Evolutionary conservation across 2,888 invertebrate genomes (phyloP), one percentile per base, ranked within the genome.

Genomic region (Metopia argyrocephala): DNA sequence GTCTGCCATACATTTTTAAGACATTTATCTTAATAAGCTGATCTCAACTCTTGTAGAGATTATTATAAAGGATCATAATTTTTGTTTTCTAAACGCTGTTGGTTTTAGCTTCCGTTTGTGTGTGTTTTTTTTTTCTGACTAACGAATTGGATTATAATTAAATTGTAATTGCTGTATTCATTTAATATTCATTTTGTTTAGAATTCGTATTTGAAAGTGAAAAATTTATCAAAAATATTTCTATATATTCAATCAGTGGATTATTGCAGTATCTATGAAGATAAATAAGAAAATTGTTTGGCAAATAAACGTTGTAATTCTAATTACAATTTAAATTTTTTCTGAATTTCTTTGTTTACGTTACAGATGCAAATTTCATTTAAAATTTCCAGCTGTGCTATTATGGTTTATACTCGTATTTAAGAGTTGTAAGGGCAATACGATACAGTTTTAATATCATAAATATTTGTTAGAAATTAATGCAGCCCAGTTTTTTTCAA

Each of bases 21-120:
- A 28, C 45, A 23, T 15, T 21, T 73, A 76, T 83, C 69, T 7
- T 12, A 18, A 71, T 59, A 45, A 69, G 59, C 59, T 76, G 65
- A 66, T 78, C 66, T 66, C 65, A 38, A 73, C 70, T 66, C 50
- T 28, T 23, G 50, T 28, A 61, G 61, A 31, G n/a, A 46, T 71
- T 20, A 71, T 71, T 78, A 66, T 66, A 75, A 59, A 57, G 59
- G 83, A 83, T 82, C 62, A 83, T 83, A 79, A 82, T 71, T 82
- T 62, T 56, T 62, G 3, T 31, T 57, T 28, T 56, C 64, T 59
- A 18, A n/a, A n/a, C n/a, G 15, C 18, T 57, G 9, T 38, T 46
- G 27, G 12, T 56, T 28, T n/a, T 56, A 46, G 38, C 65, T 74
- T 50, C 65, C 27, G 68, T 62, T 68, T 28, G 50, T 25, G 46